Conservation (phyloP, 2,888 invertebrate genomes). For the Eupithecia subumbrata region DNA sequence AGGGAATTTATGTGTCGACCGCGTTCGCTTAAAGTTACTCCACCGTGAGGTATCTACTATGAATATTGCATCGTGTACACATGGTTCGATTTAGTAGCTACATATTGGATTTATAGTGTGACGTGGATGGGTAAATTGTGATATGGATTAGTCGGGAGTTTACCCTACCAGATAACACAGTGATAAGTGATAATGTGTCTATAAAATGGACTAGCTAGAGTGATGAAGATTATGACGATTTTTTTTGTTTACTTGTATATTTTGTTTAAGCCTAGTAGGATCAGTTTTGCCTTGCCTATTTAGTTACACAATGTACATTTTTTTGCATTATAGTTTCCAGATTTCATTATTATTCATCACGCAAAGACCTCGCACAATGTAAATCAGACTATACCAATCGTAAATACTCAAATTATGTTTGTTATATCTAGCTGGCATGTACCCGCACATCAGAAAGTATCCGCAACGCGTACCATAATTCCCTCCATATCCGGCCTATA, state of each 20-base stretch:
- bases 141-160: background rate
- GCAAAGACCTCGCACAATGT: background rate
- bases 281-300: background rate
- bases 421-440: background rate
- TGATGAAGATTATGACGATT: background rate
- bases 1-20: constrained; percentile 25
- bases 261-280: background rate
- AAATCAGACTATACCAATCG: constrained; percentile 1
- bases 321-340: background rate
- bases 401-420: background rate
- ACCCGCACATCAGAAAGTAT: constrained; percentile 3
- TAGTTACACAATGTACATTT: background rate
- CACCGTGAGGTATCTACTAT: constrained; percentile 15
- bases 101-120: constrained; percentile 19
- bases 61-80: constrained; percentile 28
- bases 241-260: background rate
- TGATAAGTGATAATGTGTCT: background rate
- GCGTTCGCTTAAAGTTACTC: constrained; percentile 20
- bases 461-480: constrained; percentile 8
- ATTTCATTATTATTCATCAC: background rate
- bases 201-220: background rate
- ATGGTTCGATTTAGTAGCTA: constrained; percentile 6
- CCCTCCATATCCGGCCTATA: background rate
- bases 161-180: background rate
- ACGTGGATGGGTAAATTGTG: constrained; percentile 26